These are phyloP conservation scores for Oryctes rhinoceros DNA, from an alignment of 1,140 invertebrate species.

Conservation along the genomic window DNA sequence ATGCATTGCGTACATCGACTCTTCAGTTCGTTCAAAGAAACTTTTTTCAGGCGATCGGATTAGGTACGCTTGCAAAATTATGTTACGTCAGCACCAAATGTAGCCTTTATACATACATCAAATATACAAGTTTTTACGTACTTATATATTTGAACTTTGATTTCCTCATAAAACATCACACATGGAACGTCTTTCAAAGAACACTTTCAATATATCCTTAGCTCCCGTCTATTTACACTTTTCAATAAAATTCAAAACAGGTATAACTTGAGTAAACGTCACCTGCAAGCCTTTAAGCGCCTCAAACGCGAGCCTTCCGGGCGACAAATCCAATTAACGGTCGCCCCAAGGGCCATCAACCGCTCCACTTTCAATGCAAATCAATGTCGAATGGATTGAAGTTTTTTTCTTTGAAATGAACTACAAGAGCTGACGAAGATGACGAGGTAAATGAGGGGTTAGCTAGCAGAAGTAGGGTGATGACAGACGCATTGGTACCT, in stretches of 20 bases:
- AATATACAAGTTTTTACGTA: no score
- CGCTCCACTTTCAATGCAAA: conserved; percentile 20
- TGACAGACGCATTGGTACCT: background rate
- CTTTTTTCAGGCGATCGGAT: no score
- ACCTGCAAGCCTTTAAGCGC: conserved; percentile 30
- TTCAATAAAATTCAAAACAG: conserved; percentile 22
- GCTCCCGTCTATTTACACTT: conserved; percentile 1
- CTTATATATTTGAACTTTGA: background rate
- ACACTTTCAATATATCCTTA: background rate
- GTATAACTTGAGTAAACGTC: conserved; percentile 27
- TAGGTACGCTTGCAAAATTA: background rate
- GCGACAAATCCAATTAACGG: conserved; percentile 31
- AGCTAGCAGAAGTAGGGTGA: background rate
- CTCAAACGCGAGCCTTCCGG: conserved; percentile 9
- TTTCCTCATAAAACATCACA: background rate
- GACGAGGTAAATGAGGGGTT: conserved; percentile 2
- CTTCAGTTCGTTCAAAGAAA: no score
- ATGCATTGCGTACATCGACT: no score
- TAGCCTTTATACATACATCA: background rate
- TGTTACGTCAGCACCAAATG: background rate
- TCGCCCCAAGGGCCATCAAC: conserved; percentile 33
- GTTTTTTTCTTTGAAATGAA: conserved; percentile 21
- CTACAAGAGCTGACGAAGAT: conserved; percentile 10
- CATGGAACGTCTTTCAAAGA: background rate
- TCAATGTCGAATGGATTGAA: conserved; percentile 24